phyloP scores from a whole-genome alignment of 2,113 vertebrate species.

The Phaethornis superciliosus region DNA sequence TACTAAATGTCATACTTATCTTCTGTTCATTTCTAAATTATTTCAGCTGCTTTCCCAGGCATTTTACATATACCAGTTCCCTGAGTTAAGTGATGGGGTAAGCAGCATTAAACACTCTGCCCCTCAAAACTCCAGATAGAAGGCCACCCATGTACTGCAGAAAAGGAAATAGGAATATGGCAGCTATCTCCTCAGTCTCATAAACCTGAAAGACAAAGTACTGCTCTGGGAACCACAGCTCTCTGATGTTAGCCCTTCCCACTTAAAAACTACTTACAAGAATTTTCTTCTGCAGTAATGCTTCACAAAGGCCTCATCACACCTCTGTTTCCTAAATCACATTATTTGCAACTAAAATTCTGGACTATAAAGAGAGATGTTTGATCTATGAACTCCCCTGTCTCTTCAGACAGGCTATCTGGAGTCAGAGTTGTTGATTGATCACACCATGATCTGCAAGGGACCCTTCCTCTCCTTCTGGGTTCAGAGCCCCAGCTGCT shows the following conservation, averaged over 20 bases:
- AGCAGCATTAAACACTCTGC: not conserved
- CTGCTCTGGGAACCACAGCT: not conserved
- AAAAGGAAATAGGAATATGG: not conserved
- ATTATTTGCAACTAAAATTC: conserved; percentile 11
- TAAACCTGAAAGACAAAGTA: not conserved
- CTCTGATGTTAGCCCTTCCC: not conserved
- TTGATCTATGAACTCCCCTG: not conserved
- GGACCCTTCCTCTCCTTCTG: accelerated
- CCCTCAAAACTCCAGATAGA: not conserved
- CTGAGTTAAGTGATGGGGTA: not conserved
- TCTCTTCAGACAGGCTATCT: not conserved
- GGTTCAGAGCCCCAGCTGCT: accelerated
- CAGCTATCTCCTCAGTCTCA: not conserved
- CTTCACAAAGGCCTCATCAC: conserved; percentile 12
- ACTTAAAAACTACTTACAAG: not conserved
- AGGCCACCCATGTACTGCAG: not conserved
- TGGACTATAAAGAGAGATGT: not conserved
- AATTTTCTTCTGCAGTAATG: not conserved
- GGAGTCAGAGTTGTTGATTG: accelerated
- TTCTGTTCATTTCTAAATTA: not conserved
- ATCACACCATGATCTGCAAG: accelerated
- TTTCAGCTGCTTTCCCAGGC: not conserved
- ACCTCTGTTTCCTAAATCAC: conserved; percentile 8
- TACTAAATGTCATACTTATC: not conserved
- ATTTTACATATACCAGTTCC: not conserved